Base-by-base conservation (phyloP, 2,888 invertebrate species). In the Amorpha juglandis region DNA sequence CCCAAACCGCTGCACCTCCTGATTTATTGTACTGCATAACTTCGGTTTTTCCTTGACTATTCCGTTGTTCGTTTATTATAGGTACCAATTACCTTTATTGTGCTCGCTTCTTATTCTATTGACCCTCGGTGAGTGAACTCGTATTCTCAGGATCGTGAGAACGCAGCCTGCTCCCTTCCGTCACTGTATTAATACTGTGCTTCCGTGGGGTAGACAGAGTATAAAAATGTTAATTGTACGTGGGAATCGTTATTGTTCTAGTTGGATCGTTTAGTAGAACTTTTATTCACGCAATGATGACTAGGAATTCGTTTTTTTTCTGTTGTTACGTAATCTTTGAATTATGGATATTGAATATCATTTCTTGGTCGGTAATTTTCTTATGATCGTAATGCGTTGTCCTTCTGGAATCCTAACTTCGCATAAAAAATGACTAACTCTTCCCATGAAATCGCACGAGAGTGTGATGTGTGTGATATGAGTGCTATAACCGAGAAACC, bases 121-220 rank as follows among this genome's bases (percentile, higher is more conserved):
- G 19, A 42, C 19, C 58, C 58, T 58, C 6, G 53, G 53, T 53
- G 16, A 42, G 19, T 58, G 58, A 58, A 58, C 58, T 42, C 62
- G 50, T 52, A 47, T 74, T 80, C 80, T 75, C 77, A 77, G 74
- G 74, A 67, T 42, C 72, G 66, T 75, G 78, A 38, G 75, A 75
- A 65, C 45, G 35, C 52, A 70, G 67, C 62, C 58, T 12, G 19
- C 12, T 58, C 55, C 35, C n/a, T n/a, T n/a, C n/a, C n/a, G n/a
- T n/a, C n/a, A n/a, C n/a, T n/a, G n/a, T n/a, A n/a, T n/a, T n/a
- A n/a, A n/a, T n/a, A n/a, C n/a, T n/a, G n/a, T n/a, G n/a, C 58
- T 58, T 58, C 58, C 58, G 58, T 38, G 38, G 58, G 58, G 38
- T 58, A 58, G 42, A 19, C 38, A 58, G 58, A 58, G 12, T 63